phyloP scores from a whole-genome alignment of 2,797 vertebrate genomes.

The Dipus sagitta region DNA sequence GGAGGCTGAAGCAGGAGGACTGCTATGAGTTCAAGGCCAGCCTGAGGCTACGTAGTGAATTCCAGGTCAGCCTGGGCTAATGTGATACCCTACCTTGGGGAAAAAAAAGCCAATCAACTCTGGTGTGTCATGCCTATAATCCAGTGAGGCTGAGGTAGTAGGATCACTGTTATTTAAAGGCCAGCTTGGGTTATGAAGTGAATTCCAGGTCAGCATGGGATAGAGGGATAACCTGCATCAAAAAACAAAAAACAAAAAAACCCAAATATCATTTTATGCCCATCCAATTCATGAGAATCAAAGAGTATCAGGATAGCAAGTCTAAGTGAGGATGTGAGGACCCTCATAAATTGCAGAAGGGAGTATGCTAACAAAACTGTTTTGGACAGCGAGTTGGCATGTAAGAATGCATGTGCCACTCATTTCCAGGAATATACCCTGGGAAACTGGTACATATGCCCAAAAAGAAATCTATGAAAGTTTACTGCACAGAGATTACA shows the following conservation, averaged over 20 bases:
- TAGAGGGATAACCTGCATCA: no score
- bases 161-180: no score
- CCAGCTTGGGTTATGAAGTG: no score
- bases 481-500: background rate
- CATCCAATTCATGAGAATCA: constrained; percentile 14
- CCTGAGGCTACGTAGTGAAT: no score
- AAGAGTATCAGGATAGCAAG: background rate
- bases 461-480: background rate
- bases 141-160: no score
- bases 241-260: background rate
- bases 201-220: no score
- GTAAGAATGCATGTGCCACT: background rate
- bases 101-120: no score
- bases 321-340: background rate
- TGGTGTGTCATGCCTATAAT: no score
- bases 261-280: background rate
- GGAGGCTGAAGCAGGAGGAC: no score
- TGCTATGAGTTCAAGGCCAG: no score
- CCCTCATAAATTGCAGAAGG: background rate
- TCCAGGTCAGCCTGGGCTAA: no score
- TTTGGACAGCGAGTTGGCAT: background rate
- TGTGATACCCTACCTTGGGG: no score
- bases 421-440: background rate
- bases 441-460: background rate
- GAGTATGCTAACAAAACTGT: background rate